Evolutionary conservation across 2,113 vertebrate genomes (phyloP).

Genomic region (Trematocara macrostoma): DNA sequence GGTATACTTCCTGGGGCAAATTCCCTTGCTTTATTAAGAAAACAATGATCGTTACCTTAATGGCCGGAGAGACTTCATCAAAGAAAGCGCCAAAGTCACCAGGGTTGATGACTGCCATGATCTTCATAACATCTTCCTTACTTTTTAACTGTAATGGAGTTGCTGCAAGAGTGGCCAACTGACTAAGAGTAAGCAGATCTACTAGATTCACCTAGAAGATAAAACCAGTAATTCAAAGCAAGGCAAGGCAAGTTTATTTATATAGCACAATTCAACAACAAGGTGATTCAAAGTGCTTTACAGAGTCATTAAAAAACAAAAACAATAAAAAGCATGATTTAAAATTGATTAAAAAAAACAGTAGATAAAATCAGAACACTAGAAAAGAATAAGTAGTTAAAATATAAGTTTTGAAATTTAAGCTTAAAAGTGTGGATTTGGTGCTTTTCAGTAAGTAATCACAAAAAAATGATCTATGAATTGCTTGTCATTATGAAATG

Average conservation of each 20-base stretch:
- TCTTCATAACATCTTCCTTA: neutral
- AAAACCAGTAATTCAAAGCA: neutral
- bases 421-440: too few species aligned
- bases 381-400: too few species aligned
- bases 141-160: slow-evolving; percentile 20
- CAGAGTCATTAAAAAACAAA: too few species aligned
- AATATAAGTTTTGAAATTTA: too few species aligned
- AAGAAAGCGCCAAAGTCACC: slow-evolving; percentile 47
- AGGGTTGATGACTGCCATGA: slow-evolving; percentile 31
- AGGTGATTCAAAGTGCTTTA: too few species aligned
- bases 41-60: slow-evolving; percentile 29
- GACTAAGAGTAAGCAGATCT: slow-evolving; percentile 30
- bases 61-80: slow-evolving; percentile 40
- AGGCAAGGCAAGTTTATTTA: too few species aligned
- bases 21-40: neutral
- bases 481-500: too few species aligned
- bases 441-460: neutral
- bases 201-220: slow-evolving; percentile 26
- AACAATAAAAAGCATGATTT: too few species aligned
- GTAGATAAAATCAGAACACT: too few species aligned
- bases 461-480: neutral
- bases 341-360: too few species aligned
- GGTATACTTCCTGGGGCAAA: neutral
- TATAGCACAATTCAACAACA: too few species aligned
- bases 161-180: slow-evolving; percentile 32